Evolutionary conservation across 2,113 vertebrate genomes (phyloP).

Genomic region (Anarrhichthys ocellatus): DNA sequence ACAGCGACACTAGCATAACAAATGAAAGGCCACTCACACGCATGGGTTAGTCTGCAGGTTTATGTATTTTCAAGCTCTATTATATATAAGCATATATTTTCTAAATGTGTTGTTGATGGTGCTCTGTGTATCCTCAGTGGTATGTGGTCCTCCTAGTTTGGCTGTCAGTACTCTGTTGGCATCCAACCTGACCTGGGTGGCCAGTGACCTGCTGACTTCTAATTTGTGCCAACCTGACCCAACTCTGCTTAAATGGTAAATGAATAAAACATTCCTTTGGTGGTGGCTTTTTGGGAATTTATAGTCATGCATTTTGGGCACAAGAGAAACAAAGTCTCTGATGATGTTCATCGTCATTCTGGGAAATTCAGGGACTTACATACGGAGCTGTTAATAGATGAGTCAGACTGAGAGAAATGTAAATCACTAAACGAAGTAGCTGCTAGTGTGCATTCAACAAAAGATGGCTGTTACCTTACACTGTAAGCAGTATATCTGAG

Average conservation of each 20-base stretch:
- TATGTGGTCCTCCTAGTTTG: slow-evolving; percentile 61
- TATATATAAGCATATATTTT: background rate
- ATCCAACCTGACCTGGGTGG: slow-evolving; percentile 69
- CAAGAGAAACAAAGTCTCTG: background rate
- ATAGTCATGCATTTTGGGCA: background rate
- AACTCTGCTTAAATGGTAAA: slow-evolving; percentile 59
- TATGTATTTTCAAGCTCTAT: background rate
- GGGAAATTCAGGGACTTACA: background rate
- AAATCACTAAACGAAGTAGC: background rate
- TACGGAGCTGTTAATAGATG: background rate
- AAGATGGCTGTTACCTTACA: background rate
- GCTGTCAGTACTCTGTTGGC: slow-evolving; percentile 25
- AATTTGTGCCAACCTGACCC: slow-evolving; percentile 50
- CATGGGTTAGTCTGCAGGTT: slow-evolving; percentile 62
- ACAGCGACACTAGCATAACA: background rate
- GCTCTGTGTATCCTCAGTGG: slow-evolving; percentile 43
- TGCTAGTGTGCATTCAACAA: background rate
- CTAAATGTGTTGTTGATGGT: background rate
- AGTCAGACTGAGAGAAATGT: background rate
- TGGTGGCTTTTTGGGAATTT: background rate
- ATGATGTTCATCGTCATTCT: background rate
- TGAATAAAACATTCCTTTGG: background rate
- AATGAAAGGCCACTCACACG: slow-evolving; percentile 20
- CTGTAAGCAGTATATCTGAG: background rate
- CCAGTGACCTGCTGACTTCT: slow-evolving; percentile 23